Conservation (phyloP, 2,888 invertebrate genomes). For the Synanthedon formicaeformis region DNA sequence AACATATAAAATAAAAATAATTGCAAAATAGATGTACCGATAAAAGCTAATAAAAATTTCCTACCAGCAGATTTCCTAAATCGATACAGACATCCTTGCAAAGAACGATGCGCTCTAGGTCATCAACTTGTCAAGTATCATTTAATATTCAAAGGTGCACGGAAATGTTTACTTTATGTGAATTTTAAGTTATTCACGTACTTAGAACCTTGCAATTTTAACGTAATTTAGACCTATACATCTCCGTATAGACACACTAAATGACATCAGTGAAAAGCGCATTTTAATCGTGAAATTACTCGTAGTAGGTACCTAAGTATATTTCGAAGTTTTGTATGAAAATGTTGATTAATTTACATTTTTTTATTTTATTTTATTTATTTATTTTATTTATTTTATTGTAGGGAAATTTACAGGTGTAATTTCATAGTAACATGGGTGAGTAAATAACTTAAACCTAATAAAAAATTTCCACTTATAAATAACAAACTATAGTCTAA, state of each 20-base stretch:
- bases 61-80: neutral
- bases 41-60: neutral
- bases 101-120: conserved; percentile 18
- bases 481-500: no score
- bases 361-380: no score
- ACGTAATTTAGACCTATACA: conserved; percentile 7
- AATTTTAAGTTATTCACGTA: neutral
- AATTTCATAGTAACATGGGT: no score
- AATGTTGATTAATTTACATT: no score
- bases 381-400: no score
- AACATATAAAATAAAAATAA: neutral
- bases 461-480: no score
- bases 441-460: no score
- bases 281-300: no score
- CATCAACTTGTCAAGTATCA: conserved; percentile 17
- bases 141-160: conserved; percentile 33
- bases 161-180: conserved; percentile 18
- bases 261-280: no score
- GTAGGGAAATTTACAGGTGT: no score
- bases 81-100: conserved; percentile 13
- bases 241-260: neutral
- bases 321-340: no score
- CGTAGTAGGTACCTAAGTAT: no score
- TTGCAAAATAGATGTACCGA: neutral
- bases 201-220: neutral